Evolutionary conservation across 23 tunicate species (phyloP).

Genomic region (Phallusia fumigata): DNA sequence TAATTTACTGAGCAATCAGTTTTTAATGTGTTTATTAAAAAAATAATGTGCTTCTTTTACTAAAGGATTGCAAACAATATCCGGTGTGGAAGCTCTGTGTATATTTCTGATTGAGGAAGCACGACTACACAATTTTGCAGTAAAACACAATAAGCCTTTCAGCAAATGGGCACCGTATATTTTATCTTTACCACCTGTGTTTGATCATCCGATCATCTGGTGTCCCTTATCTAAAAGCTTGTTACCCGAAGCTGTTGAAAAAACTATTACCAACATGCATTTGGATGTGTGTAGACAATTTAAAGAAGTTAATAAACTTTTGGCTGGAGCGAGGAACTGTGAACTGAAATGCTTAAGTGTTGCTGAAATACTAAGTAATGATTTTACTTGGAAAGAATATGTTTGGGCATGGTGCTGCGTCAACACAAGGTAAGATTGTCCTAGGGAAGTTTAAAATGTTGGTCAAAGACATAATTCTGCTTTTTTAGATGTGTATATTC

Average conservation of each 20-base stretch:
- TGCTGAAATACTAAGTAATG: background rate
- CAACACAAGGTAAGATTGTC: constrained; percentile 53
- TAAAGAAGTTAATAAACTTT: constrained; percentile 18
- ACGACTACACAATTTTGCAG: constrained; percentile 11
- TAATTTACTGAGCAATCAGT: too few relatives aligned
- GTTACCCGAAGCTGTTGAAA: constrained; percentile 19
- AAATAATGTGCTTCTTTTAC: background rate
- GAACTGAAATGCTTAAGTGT: too few relatives aligned
- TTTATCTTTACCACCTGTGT: constrained; percentile 29
- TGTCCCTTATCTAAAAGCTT: background rate
- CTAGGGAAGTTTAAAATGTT: background rate
- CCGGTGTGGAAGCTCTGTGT: constrained; percentile 34
- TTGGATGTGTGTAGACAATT: constrained; percentile 18
- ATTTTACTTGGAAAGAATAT: constrained; percentile 40
- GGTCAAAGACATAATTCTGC: background rate
- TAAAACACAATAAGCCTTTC: background rate
- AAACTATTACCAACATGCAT: background rate
- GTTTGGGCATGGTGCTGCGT: constrained; percentile 91
- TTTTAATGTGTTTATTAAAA: too few relatives aligned
- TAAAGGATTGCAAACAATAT: background rate
- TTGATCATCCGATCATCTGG: constrained; percentile 69
- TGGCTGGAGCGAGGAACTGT: background rate
- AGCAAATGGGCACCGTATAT: constrained; percentile 42
- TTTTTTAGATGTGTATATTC: constrained; percentile 57
- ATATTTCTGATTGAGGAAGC: constrained; percentile 50